phyloP scores from a whole-genome alignment of 1,140 invertebrate genomes.

The Arion vulgaris region DNA sequence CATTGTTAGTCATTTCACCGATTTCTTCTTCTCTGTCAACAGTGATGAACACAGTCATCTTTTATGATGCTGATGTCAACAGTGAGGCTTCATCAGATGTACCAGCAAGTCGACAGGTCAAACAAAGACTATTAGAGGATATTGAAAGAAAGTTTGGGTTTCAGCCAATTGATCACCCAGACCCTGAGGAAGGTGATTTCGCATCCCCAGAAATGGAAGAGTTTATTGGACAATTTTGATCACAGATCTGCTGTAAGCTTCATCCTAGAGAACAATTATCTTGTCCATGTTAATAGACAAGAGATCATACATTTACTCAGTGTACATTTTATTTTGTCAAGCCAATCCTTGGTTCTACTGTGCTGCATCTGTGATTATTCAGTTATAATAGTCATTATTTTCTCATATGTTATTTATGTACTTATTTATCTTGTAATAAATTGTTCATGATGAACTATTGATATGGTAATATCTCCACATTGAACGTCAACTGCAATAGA shows the following conservation, averaged over 20 bases:
- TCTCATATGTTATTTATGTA: too few species aligned
- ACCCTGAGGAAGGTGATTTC: constrained; percentile 53
- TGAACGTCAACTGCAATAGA: too few species aligned
- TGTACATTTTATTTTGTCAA: background rate
- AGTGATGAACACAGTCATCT: constrained; percentile 72
- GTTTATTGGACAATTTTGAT: constrained; percentile 33
- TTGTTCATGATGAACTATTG: too few species aligned
- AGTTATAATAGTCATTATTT: background rate
- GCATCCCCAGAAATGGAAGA: constrained; percentile 51
- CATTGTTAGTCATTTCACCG: too few species aligned
- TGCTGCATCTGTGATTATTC: background rate
- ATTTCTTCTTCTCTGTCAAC: too few species aligned
- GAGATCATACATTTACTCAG: background rate
- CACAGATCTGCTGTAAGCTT: background rate
- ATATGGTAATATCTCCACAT: too few species aligned
- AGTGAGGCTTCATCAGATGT: constrained; percentile 50
- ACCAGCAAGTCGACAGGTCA: constrained; percentile 58
- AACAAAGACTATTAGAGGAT: constrained; percentile 66
- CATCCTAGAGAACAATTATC: background rate
- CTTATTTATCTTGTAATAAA: too few species aligned
- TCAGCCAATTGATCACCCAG: constrained; percentile 64
- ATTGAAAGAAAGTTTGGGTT: constrained; percentile 66
- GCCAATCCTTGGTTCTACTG: background rate
- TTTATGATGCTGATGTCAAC: constrained; percentile 65
- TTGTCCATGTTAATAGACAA: background rate